A percentile compares a stretch with the other conserved stretches of the same genome.
Evolutionary conservation across 2,888 invertebrate species (phyloP).

Genomic region (Lissocephala sabroskyi): DNA sequence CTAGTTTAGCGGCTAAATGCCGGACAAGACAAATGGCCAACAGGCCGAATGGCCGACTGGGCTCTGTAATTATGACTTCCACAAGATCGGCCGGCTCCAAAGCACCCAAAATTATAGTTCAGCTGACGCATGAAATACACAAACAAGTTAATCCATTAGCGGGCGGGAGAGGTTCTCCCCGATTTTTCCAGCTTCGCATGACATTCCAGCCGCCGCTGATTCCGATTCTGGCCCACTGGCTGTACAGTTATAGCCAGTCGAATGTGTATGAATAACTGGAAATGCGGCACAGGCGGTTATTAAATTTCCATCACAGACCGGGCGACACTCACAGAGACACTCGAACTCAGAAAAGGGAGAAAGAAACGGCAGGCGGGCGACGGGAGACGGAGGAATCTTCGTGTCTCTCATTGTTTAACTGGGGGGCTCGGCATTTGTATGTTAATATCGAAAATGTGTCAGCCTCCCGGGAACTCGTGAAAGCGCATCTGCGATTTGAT

Average conservation of each 20-base stretch:
- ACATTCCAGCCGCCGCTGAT: too few species aligned
- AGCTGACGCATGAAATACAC: constrained; percentile 40
- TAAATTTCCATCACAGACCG: too few species aligned
- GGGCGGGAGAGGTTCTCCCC: constrained; percentile 25
- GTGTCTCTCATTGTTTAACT: constrained; percentile 30
- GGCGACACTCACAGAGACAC: too few species aligned
- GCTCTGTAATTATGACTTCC: constrained; percentile 23
- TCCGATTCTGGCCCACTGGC: not conserved
- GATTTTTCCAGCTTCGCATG: constrained; percentile 3
- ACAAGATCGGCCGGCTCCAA: constrained; percentile 2
- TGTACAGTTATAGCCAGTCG: constrained; percentile 36
- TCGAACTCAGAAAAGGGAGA: too few species aligned
- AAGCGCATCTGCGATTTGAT: too few species aligned
- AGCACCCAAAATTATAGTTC: constrained; percentile 35
- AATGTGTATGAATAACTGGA: too few species aligned
- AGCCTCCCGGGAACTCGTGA: constrained; percentile 19
- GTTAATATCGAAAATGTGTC: constrained; percentile 52
- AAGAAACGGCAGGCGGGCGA: too few species aligned
- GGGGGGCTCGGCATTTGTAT: constrained; percentile 32
- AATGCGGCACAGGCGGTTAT: constrained; percentile 29
- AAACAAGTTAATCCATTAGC: constrained; percentile 65
- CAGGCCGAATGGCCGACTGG: constrained; percentile 13
- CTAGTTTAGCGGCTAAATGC: constrained; percentile 30
- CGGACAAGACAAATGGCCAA: not conserved
- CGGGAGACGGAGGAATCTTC: constrained; percentile 44